Percentiles rank a stretch among this genome's conserved stretches.
Conservation (phyloP, 2,797 vertebrate species). For the Meriones psammophilus region DNA sequence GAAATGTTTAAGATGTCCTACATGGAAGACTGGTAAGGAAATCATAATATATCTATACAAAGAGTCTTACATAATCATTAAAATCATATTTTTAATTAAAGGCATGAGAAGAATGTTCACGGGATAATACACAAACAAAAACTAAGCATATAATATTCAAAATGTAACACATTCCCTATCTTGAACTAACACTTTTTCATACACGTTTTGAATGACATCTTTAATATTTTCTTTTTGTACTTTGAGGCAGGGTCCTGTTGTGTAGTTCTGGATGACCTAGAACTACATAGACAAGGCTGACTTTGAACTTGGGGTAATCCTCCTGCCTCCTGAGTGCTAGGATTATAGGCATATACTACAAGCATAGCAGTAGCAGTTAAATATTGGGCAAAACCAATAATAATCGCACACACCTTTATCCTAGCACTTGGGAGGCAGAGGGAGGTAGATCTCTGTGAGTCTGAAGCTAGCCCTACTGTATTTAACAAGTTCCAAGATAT, state of each 20-base stretch:
- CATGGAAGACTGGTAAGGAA: not conserved
- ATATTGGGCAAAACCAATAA: not conserved
- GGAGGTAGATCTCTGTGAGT: not conserved
- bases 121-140: slow-evolving; percentile 33
- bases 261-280: not conserved
- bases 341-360: not conserved
- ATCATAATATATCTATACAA: not conserved
- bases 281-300: not conserved
- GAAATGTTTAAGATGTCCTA: slow-evolving; percentile 41
- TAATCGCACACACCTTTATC: not conserved
- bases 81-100: slow-evolving; percentile 27
- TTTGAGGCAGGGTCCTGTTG: not conserved
- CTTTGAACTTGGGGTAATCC: not conserved
- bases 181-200: not conserved
- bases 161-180: not conserved
- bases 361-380: not conserved
- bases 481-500: not conserved
- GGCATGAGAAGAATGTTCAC: not conserved
- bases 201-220: not conserved
- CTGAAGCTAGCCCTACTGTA: not conserved
- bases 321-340: not conserved
- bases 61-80: not conserved
- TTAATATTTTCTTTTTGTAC: not conserved
- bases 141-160: not conserved
- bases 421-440: not conserved